Base-by-base conservation (phyloP, 2,797 vertebrate genomes). In the Lindbergichthys nudifrons region DNA sequence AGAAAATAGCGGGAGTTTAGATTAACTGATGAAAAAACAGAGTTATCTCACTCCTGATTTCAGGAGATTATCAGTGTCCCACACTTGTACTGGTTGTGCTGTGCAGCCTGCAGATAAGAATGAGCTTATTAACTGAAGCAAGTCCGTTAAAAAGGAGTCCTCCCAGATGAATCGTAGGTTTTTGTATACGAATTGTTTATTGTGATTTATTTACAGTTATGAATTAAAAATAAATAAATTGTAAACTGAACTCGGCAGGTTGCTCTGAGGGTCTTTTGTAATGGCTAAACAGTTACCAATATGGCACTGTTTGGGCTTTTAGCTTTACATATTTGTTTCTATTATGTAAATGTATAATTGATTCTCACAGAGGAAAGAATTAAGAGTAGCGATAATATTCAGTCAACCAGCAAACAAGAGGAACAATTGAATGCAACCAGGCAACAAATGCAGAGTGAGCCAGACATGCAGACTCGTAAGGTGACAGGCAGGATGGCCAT, bases 61-160 rank as follows among this genome's bases (percentile, higher is more conserved):
- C 16, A 70, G 59, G 53, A 83, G 75, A 83, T 86, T 87, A 87
- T 88, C 89, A 82, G 75, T 10, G 59, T 68, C 64, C 52, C 42
- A 69, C 87, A 86, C 79, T 83, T 68, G 63, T 82, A 86, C 80
- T 69, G 87, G 85, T 58, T 53, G 46, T 70, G 41, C 73, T 80
- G 78, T 90, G 88, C 73, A 65, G 76, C 56, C 48, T 71, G n/a
- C 42, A 82, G 90, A 92, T 92, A 89, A 91, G 73, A 77, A 77
- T n/a, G 32, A 65, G 66, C 63, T 76, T 73, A 65, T 71, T 79
- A 89, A 88, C 83, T 16, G 85, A 78, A 84, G 72, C 19, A 41
- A 71, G 76, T 23, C 8, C 26, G 54, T 74, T 74, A 23, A 59
- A 58, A 68, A 51, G 30, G 6, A 12, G 39, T 64, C n/a, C 53